phyloP scores from a whole-genome alignment of 2,888 invertebrate species.

The Catocala sponsa region DNA sequence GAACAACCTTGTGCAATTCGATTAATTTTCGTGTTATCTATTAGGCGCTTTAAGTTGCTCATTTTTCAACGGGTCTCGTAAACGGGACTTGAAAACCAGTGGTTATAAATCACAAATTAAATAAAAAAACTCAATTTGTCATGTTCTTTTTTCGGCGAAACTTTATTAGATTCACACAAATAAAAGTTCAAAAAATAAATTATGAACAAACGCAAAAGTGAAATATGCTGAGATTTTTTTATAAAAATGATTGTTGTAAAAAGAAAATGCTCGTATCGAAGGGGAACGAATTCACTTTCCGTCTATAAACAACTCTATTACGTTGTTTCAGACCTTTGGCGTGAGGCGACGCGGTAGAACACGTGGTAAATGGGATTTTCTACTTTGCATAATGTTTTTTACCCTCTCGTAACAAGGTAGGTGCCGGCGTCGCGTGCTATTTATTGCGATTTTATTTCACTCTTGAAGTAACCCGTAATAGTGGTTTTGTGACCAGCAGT shows the following conservation, averaged over 20 bases:
- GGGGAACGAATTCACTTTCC: slow-evolving; percentile 64
- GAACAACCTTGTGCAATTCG: too few relatives aligned
- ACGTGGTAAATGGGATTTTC: slow-evolving; percentile 73
- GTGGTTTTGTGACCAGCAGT: slow-evolving; percentile 35
- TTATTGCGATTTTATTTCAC: slow-evolving; percentile 44
- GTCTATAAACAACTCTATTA: slow-evolving; percentile 74
- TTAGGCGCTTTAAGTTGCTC: too few relatives aligned
- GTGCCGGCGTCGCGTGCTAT: slow-evolving; percentile 30
- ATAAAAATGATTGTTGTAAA: slow-evolving; percentile 19
- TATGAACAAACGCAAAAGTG: slow-evolving; percentile 1
- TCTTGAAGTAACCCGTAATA: slow-evolving; percentile 42
- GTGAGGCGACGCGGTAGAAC: slow-evolving; percentile 55
- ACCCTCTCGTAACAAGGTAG: slow-evolving; percentile 47
- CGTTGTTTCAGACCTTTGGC: slow-evolving; percentile 62
- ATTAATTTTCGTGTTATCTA: too few relatives aligned
- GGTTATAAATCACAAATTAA: too few relatives aligned
- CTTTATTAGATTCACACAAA: neutral
- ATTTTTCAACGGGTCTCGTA: too few relatives aligned
- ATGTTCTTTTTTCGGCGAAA: neutral
- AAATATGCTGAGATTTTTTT: slow-evolving; percentile 5
- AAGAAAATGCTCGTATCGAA: slow-evolving; percentile 60
- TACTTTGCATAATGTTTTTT: slow-evolving; percentile 76
- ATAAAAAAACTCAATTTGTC: too few relatives aligned
- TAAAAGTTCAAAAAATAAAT: slow-evolving; percentile 1
- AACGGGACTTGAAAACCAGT: too few relatives aligned